phyloP scores from a whole-genome alignment of 2,797 vertebrate species.

The Sandelia bainsii region DNA sequence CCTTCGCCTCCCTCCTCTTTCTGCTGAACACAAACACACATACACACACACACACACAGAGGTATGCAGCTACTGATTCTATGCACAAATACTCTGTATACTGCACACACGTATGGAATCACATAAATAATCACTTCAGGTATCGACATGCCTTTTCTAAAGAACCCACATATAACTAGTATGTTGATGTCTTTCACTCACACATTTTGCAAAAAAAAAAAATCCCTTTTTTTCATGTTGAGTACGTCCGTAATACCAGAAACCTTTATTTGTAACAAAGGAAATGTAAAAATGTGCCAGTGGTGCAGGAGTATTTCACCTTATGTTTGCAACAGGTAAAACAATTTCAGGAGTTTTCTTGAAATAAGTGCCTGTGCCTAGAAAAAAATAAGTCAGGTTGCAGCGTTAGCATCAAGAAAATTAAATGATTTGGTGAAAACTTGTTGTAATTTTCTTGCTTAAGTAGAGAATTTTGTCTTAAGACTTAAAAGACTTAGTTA shows the following conservation, averaged over 20 bases:
- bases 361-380: neutral
- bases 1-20: slow-evolving; percentile 32
- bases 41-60: neutral
- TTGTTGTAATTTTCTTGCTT: neutral
- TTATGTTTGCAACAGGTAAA: too few relatives aligned
- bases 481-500: neutral
- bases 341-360: neutral
- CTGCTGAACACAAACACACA: slow-evolving; percentile 33
- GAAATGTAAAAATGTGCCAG: neutral
- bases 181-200: neutral
- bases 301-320: neutral
- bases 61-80: slow-evolving; percentile 9
- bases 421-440: neutral
- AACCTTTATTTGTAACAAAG: neutral
- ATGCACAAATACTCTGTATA: neutral
- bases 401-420: neutral
- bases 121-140: neutral
- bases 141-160: neutral
- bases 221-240: neutral
- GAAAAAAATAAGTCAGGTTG: neutral
- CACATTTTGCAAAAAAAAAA: neutral
- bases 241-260: neutral
- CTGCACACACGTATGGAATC: neutral
- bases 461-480: neutral
- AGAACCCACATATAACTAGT: neutral